Conservation (phyloP, 2,797 vertebrate genomes). For the Sciaenops ocellatus region DNA sequence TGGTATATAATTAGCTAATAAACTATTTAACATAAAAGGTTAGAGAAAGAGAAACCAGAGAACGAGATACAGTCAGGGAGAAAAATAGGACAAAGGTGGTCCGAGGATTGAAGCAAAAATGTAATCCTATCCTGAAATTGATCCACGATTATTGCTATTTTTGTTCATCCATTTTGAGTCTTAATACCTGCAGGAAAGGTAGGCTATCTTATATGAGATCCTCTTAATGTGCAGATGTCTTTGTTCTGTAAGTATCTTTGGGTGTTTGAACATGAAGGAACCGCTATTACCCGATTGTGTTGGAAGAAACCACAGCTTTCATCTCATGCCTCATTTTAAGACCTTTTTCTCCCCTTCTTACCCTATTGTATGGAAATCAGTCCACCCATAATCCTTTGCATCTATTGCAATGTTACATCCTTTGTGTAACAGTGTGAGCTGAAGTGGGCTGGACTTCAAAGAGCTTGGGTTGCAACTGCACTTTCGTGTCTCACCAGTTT, state of each 20-base stretch:
- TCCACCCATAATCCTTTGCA: constrained; percentile 44
- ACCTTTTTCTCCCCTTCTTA: constrained; percentile 17
- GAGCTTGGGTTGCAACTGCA: constrained; percentile 46
- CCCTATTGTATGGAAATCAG: constrained; percentile 52
- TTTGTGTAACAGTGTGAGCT: constrained; percentile 38
- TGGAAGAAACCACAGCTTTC: constrained; percentile 54
- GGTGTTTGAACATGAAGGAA: constrained; percentile 51
- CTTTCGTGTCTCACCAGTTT: constrained; percentile 52
- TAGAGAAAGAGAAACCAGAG: not conserved
- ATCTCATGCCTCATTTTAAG: constrained; percentile 60
- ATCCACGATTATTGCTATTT: constrained; percentile 48
- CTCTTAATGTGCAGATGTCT: constrained; percentile 38
- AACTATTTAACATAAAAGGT: constrained; percentile 41
- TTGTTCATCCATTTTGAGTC: constrained; percentile 29
- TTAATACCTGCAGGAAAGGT: constrained; percentile 41
- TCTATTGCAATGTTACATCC: constrained; percentile 48
- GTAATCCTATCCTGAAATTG: constrained; percentile 31
- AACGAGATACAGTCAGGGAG: not conserved
- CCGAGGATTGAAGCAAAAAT: constrained; percentile 31
- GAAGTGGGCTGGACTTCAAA: constrained; percentile 63
- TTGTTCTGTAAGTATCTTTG: constrained; percentile 57
- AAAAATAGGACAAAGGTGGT: constrained; percentile 18
- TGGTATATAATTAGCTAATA: constrained; percentile 49
- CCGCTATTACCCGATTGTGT: constrained; percentile 39
- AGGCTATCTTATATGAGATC: constrained; percentile 42